A percentile compares a stretch with the other conserved stretches of the same genome.
These are phyloP conservation scores for Panulirus ornatus DNA, from an alignment of 1,140 invertebrate genomes.

Conservation along the genomic window DNA sequence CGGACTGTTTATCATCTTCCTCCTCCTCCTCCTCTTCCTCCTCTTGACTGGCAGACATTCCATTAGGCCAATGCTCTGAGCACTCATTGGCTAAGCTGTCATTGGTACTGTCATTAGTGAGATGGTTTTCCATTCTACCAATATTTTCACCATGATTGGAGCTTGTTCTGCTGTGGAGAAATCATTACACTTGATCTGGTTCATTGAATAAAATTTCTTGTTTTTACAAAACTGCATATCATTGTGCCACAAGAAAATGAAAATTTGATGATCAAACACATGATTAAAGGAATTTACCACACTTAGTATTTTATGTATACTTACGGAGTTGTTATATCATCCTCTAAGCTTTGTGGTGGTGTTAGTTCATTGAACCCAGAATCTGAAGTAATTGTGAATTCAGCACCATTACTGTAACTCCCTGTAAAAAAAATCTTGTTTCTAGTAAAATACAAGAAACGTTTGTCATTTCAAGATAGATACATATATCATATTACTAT, in stretches of 20 bases:
- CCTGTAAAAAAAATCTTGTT: conserved; percentile 41
- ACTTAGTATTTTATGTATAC: too few species aligned
- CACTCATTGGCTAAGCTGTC: conserved; percentile 41
- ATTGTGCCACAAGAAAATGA: too few species aligned
- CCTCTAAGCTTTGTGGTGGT: conserved; percentile 67
- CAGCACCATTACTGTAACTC: conserved; percentile 64
- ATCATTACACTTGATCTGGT: too few species aligned
- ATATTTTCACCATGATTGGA: conserved; percentile 41
- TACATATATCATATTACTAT: too few species aligned
- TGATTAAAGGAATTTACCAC: background rate
- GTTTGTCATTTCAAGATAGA: too few species aligned
- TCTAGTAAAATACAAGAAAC: background rate
- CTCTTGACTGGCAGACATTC: background rate
- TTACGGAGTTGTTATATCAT: conserved; percentile 68
- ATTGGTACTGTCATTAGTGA: conserved; percentile 51
- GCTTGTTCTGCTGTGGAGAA: conserved; percentile 35
- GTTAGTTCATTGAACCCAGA: conserved; percentile 74
- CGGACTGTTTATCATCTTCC: conserved; percentile 61
- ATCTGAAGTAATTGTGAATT: conserved; percentile 68
- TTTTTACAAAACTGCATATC: too few species aligned
- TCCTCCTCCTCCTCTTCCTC: conserved; percentile 57
- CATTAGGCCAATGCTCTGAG: conserved; percentile 47
- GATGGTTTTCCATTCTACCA: conserved; percentile 40
- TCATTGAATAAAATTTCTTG: too few species aligned
- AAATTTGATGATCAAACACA: too few species aligned